phyloP scores from a whole-genome alignment of 2,797 vertebrate genomes.

The Delichon dasypus region DNA sequence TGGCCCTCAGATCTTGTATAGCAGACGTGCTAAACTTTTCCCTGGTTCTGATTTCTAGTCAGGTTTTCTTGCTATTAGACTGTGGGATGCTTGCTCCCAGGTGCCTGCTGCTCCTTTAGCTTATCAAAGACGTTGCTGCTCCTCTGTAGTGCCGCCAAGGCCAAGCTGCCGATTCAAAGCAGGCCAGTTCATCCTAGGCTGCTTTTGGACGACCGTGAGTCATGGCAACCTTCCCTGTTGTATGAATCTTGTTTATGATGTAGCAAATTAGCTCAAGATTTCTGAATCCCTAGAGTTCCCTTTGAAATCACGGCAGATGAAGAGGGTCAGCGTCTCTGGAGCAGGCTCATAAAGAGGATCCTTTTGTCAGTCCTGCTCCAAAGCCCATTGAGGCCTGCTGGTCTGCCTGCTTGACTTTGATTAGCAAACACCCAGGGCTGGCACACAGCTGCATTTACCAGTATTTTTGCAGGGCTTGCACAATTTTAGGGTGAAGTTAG shows the following conservation, averaged over 20 bases:
- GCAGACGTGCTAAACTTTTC: slow-evolving; percentile 7
- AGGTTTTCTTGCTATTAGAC: background rate
- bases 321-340: slow-evolving; percentile 17
- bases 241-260: slow-evolving; percentile 48
- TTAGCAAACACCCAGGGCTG: background rate
- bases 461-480: background rate
- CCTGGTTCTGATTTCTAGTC: background rate
- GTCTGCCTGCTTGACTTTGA: slow-evolving; percentile 1
- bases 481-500: background rate
- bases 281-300: background rate
- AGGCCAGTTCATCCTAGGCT: background rate
- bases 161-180: slow-evolving; percentile 28
- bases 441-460: background rate
- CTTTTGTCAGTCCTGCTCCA: slow-evolving; percentile 23
- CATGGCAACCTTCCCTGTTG: slow-evolving; percentile 27
- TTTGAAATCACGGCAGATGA: slow-evolving; percentile 32
- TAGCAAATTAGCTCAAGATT: slow-evolving; percentile 55
- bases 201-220: background rate
- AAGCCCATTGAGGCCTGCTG: background rate
- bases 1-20: background rate
- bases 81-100: background rate
- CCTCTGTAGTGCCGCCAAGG: slow-evolving; percentile 40
- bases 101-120: slow-evolving; percentile 42
- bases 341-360: slow-evolving; percentile 23
- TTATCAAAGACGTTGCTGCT: slow-evolving; percentile 41